Percentiles rank a stretch among this genome's conserved stretches.
Conservation (phyloP, 2,113 vertebrate genomes). For the Callaeas wilsoni region DNA sequence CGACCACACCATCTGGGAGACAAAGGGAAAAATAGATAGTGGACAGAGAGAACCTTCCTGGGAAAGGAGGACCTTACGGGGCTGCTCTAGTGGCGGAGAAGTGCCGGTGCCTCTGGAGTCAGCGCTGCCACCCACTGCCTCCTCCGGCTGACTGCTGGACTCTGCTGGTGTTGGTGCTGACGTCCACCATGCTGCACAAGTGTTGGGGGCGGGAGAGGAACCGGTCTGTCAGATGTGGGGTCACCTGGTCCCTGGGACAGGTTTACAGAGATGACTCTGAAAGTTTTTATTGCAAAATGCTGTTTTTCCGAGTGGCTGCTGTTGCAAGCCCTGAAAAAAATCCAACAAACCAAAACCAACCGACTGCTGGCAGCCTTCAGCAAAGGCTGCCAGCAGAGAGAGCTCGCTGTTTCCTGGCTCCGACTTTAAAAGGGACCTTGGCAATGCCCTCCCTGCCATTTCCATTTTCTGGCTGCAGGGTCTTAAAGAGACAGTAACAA, state of each 20-base stretch:
- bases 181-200: neutral
- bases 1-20: too few relatives aligned
- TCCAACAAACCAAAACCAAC: neutral
- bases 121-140: accelerated
- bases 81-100: neutral
- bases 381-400: neutral
- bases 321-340: neutral
- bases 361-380: too few relatives aligned
- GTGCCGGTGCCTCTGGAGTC: accelerated
- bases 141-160: neutral
- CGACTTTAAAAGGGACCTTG: too few relatives aligned
- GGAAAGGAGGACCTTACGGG: neutral
- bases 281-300: neutral
- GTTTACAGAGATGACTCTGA: accelerated
- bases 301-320: accelerated
- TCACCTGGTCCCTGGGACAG: neutral
- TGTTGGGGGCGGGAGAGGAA: neutral
- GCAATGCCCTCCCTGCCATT: neutral
- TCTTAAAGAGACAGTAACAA: neutral
- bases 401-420: neutral
- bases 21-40: neutral
- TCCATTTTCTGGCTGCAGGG: neutral
- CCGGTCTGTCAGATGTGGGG: accelerated
- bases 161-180: neutral
- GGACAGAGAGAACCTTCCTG: neutral